Evolutionary conservation across 2,888 invertebrate species (phyloP), one percentile per base, ranked within the genome.

Genomic region (Tachina fera): DNA sequence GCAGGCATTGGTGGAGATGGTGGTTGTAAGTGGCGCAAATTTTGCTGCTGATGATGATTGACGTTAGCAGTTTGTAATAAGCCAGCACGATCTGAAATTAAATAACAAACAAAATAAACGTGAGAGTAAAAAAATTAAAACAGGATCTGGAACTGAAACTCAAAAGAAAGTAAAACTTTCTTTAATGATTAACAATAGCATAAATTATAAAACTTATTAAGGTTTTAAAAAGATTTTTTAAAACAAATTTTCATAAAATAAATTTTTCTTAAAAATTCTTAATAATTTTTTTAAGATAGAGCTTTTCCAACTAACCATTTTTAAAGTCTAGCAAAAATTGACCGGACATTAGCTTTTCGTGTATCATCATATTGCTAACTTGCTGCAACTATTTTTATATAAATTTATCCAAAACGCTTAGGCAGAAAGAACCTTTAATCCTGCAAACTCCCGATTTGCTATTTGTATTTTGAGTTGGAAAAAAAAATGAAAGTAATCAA

Each of bases 301-400:
- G 13, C 13, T 47, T 5, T 51, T 45, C 6, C 22, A 1, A 53
- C 90, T 91, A 86, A 92, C 92, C 92, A 77, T 89, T 90, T 89
- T 92, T 92, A 2, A 91, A 86, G 88, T 92, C 92, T 84, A 91
- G 81, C 60, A 89, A 88, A 87, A 92, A 91, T 83, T 92, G 90
- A 61, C 91, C 91, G 9, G 92, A 83, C 82, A 92, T 88, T 31
- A 91, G 82, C 88, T 92, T 92, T 85, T 92, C 92, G 87, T 92
- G 91, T 80, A 92, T 89, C 90, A 92, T 89, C 90, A 90, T 91
- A 49, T 76, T 88, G 83, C 31, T 53, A 61, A 60, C 47, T 72
- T 70, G n/a, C 83, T 89, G 86, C 87, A 87, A 87, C 82, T 76
- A 71, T 53, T 45, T 76, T 45, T 76, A 71, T 53, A 45, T 56